Evolutionary conservation across 2,113 vertebrate species (phyloP).

Genomic region (Pachypanchax playfairii): DNA sequence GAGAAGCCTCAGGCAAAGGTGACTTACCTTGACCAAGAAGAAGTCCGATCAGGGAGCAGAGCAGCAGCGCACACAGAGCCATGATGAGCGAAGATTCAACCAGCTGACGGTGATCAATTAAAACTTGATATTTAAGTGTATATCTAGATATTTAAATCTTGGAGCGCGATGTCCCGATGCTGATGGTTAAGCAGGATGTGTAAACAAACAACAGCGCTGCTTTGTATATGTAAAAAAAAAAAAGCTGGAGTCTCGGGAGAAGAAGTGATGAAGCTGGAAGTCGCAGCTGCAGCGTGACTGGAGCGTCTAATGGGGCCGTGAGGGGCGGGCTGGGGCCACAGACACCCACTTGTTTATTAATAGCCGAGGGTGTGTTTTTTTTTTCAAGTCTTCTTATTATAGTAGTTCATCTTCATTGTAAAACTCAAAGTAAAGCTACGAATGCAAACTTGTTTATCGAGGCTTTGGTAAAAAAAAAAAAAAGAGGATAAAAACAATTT

Average conservation of each 20-base stretch:
- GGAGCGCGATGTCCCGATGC: not conserved
- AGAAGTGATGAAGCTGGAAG: slow-evolving; percentile 60
- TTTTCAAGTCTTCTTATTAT: not conserved
- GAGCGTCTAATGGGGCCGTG: slow-evolving; percentile 59
- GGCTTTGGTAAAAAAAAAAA: too few species aligned
- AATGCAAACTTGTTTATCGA: too few species aligned
- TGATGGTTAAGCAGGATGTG: slow-evolving; percentile 13
- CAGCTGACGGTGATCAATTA: not conserved
- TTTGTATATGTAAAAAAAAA: not conserved
- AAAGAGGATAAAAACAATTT: too few species aligned
- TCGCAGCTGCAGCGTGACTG: slow-evolving; percentile 53
- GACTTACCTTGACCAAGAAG: slow-evolving; percentile 76
- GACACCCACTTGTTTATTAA: too few species aligned
- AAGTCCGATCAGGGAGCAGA: slow-evolving; percentile 69
- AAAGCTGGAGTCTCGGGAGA: slow-evolving; percentile 28
- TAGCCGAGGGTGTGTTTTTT: too few species aligned
- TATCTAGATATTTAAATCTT: too few species aligned
- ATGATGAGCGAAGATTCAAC: slow-evolving; percentile 47
- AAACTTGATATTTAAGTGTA: too few species aligned
- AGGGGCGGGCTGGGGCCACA: slow-evolving; percentile 67
- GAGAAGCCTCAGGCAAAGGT: too few species aligned
- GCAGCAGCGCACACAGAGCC: slow-evolving; percentile 62
- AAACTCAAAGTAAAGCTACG: too few species aligned
- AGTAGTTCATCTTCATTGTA: too few species aligned
- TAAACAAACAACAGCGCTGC: slow-evolving; percentile 19